Conservation (phyloP, 2,888 invertebrate species). For the Apotomis betuletana region DNA sequence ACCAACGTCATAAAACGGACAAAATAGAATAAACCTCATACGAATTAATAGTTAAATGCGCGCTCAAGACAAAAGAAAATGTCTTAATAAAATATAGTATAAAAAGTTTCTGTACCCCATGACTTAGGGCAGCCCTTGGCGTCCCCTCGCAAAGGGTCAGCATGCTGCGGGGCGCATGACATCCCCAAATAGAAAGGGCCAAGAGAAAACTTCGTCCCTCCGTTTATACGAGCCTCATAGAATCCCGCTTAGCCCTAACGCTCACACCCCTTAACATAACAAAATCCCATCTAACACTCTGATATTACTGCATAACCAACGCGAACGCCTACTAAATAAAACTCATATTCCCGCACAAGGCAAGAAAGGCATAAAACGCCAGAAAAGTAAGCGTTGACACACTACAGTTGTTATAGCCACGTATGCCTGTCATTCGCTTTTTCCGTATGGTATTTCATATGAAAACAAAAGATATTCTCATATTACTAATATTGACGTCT, state of each 20-base stretch:
- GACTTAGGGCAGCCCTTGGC: constrained; percentile 57
- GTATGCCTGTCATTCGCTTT: constrained; percentile 31
- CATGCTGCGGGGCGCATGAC: constrained; percentile 69
- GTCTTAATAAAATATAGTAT: not conserved
- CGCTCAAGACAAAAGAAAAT: not conserved
- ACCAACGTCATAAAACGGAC: no score
- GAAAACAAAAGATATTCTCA: constrained; percentile 40
- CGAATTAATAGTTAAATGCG: no score
- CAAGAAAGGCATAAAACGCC: not conserved
- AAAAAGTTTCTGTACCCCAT: constrained; percentile 45
- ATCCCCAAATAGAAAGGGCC: constrained; percentile 78
- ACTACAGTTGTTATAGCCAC: constrained; percentile 20
- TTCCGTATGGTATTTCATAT: constrained; percentile 36
- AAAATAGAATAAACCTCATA: no score
- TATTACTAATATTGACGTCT: constrained; percentile 35
- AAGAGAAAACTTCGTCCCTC: constrained; percentile 43
- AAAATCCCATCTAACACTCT: not conserved
- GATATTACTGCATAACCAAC: not conserved
- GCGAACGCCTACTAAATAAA: not conserved
- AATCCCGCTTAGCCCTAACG: constrained; percentile 65
- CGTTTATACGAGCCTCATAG: constrained; percentile 67
- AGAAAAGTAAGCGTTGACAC: not conserved
- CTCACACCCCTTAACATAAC: not conserved
- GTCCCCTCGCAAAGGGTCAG: constrained; percentile 67
- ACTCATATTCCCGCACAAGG: not conserved